Evolutionary conservation across 2,113 vertebrate species (phyloP).

Genomic region (Trematomus loennbergii): DNA sequence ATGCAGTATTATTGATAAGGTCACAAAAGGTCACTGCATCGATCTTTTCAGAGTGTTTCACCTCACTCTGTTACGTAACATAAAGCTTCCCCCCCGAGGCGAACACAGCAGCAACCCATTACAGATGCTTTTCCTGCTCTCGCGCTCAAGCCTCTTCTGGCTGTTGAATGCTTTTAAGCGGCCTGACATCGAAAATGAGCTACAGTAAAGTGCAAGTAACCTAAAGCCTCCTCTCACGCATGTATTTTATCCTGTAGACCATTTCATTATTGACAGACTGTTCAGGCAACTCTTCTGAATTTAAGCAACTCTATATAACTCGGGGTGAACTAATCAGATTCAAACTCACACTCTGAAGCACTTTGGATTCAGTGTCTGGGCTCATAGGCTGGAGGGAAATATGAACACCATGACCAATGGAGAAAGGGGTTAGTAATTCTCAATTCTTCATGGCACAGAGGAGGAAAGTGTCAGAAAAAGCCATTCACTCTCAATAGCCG

Average conservation of each 20-base stretch:
- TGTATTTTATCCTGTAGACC: conserved; percentile 46
- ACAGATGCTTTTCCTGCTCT: conserved; percentile 19
- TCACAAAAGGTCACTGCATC: conserved; percentile 6
- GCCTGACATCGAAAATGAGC: conserved; percentile 42
- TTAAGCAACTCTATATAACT: conserved; percentile 47
- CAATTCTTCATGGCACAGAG: conserved; percentile 20
- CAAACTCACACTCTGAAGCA: conserved; percentile 43
- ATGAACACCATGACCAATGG: conserved; percentile 31
- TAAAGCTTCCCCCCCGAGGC: background rate
- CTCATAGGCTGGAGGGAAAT: conserved; percentile 36
- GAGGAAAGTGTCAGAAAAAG: conserved; percentile 17
- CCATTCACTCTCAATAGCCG: conserved; percentile 2
- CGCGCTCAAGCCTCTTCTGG: conserved; percentile 26
- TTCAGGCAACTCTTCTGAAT: conserved; percentile 50
- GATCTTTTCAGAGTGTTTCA: background rate
- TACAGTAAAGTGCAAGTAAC: conserved; percentile 43
- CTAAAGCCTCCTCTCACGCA: conserved; percentile 29
- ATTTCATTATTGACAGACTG: conserved; percentile 69
- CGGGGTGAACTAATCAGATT: conserved; percentile 50
- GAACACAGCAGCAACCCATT: conserved; percentile 38
- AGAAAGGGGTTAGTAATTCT: conserved; percentile 46
- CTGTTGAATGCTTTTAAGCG: conserved; percentile 56
- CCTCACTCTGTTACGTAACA: conserved; percentile 14
- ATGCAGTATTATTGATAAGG: background rate
- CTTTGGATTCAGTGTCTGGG: conserved; percentile 34